Conservation (phyloP, 1,140 invertebrate genomes). For the Hyles vespertilio region DNA sequence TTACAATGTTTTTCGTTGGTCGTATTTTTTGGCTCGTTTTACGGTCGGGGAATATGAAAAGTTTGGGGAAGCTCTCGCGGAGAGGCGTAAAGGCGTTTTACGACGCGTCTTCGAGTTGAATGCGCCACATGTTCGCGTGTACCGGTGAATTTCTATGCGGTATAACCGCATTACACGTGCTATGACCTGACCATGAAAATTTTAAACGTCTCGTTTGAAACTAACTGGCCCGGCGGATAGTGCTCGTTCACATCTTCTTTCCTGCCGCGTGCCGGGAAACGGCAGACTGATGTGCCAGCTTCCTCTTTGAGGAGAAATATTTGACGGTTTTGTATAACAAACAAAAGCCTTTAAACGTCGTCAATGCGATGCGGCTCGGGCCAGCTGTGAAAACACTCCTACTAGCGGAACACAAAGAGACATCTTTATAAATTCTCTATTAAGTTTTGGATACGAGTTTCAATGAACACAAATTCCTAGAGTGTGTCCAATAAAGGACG, state of each 20-base stretch:
- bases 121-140: conserved; percentile 66
- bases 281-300: conserved; percentile 27
- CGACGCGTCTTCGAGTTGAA: conserved; percentile 70
- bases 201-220: conserved; percentile 64
- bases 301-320: conserved; percentile 21
- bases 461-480: conserved; percentile 75
- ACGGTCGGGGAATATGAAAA: conserved; percentile 73
- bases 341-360: conserved; percentile 40
- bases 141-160: conserved; percentile 54
- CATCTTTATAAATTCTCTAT: conserved; percentile 71
- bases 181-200: conserved; percentile 71
- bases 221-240: conserved; percentile 36
- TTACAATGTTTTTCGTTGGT: conserved; percentile 74
- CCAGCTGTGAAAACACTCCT: conserved; percentile 56
- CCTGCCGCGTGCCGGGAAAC: conserved; percentile 23
- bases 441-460: conserved; percentile 72
- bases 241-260: neutral
- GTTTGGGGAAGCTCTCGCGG: conserved; percentile 68
- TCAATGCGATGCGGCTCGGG: conserved; percentile 39
- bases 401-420: conserved; percentile 49
- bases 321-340: conserved; percentile 37
- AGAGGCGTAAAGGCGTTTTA: conserved; percentile 72
- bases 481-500: conserved; percentile 74
- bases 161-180: conserved; percentile 65
- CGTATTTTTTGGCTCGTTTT: conserved; percentile 73